phyloP scores from a whole-genome alignment of 2,113 vertebrate species.

The Nasalis larvatus region DNA sequence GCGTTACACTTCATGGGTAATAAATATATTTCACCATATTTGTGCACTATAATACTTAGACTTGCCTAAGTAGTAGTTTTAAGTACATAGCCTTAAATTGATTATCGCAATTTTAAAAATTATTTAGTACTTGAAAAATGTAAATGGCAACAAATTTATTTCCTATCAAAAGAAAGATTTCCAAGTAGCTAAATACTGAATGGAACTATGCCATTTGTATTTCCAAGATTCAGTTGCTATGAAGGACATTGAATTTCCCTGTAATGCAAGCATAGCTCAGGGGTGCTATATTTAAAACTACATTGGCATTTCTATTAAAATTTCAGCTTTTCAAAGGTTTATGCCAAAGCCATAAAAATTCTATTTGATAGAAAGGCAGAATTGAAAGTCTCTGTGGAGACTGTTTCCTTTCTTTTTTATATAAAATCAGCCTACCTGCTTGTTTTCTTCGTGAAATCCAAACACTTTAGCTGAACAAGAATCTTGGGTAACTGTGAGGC shows the following conservation, averaged over 20 bases:
- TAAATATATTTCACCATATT: not conserved
- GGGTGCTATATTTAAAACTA: constrained; percentile 75
- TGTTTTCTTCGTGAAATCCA: constrained; percentile 39
- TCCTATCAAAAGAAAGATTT: constrained; percentile 34
- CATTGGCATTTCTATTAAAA: constrained; percentile 75
- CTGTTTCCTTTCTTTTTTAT: constrained; percentile 58
- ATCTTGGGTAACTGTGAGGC: not conserved
- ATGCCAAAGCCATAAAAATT: constrained; percentile 67
- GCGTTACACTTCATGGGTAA: not conserved
- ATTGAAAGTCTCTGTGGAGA: constrained; percentile 65
- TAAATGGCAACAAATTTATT: constrained; percentile 36
- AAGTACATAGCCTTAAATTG: not conserved
- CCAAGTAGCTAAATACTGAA: constrained; percentile 40
- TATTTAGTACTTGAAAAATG: constrained; percentile 13
- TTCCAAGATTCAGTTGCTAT: constrained; percentile 22
- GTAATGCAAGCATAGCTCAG: constrained; percentile 1
- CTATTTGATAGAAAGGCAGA: constrained; percentile 60
- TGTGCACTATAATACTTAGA: constrained; percentile 13
- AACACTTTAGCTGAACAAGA: not conserved
- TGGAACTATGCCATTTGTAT: not conserved
- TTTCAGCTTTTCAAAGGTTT: constrained; percentile 70
- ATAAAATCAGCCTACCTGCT: constrained; percentile 59
- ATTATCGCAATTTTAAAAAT: not conserved
- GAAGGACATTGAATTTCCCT: constrained; percentile 43
- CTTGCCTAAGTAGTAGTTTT: constrained; percentile 12